Base-by-base conservation (phyloP, 2,888 invertebrate genomes). In the Dorcus parallelipipedus region DNA sequence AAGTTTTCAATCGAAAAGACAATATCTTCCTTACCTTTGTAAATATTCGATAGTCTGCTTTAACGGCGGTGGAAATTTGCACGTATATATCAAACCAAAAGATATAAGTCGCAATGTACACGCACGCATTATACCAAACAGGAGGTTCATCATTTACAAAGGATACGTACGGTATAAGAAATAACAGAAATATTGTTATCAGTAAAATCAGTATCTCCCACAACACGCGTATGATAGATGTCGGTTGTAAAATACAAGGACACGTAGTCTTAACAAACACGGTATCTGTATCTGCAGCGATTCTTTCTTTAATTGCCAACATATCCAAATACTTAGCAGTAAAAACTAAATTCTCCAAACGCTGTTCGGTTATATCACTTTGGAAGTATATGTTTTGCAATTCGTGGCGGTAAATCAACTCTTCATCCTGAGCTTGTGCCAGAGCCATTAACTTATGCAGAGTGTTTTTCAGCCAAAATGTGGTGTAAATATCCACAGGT, bases 171-270 rank as follows among this genome's bases (percentile, higher is more conserved):
- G 60, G 60, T 51, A 57, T 48, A 7, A 48, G 10, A 45, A 56
- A 54, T 1, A 54, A 45, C 14, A 62, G 58, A 8, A 56, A 17
- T 7, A 67, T n/a, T 3, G 60, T 57, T 3, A 60, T 10, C 4
- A 64, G 2, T 10, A 58, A 41, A 4, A 69, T 59, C 3, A 67
- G n/a, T 5, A 9, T 49, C 10, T 67, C 58, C 71, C 70, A 71
- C 9, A 64, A 23, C 2, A 49, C 39, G 6, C 64, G 54, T 45
- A 71, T 55, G n/a, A 67, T 58, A 3, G 69, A 69, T 20, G 66
- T 59, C 14, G 70, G 69, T 48, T 68, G 66, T 9, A 71, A 51
- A 14, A 71, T 65, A 45, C 64, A 68, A 5, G 70, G 71, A 52
- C 59, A 71, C 7, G 42, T 63, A 7, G 56, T 45, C 54, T 61